A percentile compares a stretch with the other conserved stretches of the same genome.
Evolutionary conservation across 1,140 invertebrate species (phyloP).

Genomic region (Cardiocondyla obscurior): DNA sequence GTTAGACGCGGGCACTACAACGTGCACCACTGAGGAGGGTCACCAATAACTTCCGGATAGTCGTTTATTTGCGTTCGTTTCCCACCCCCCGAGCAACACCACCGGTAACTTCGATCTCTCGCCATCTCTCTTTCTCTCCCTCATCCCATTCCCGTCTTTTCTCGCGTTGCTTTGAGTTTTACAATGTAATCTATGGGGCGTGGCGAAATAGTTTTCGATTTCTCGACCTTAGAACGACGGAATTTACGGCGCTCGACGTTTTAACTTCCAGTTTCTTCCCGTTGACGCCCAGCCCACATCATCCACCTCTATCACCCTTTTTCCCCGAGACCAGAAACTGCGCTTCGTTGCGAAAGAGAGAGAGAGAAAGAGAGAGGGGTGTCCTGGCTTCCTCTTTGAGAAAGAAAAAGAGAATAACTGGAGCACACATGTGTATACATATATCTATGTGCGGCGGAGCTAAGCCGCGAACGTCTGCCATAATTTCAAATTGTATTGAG

Average conservation of each 20-base stretch:
- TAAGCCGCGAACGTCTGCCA: slow-evolving; percentile 35
- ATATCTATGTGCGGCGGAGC: background rate
- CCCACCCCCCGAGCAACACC: slow-evolving; percentile 6
- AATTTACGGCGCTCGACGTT: slow-evolving; percentile 72
- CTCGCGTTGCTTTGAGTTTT: slow-evolving; percentile 57
- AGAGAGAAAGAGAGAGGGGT: background rate
- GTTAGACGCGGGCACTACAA: slow-evolving; percentile 9
- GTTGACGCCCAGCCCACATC: background rate
- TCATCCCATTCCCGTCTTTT: background rate
- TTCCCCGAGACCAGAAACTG: no score
- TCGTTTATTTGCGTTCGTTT: slow-evolving; percentile 56
- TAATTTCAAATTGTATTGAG: slow-evolving; percentile 57
- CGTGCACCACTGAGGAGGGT: background rate
- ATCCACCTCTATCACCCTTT: slow-evolving; percentile 7
- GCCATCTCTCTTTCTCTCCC: background rate
- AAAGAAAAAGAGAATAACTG: slow-evolving; percentile 20
- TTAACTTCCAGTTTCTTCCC: slow-evolving; percentile 67
- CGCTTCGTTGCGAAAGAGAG: no score
- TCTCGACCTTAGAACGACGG: slow-evolving; percentile 64
- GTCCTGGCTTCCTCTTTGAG: slow-evolving; percentile 13
- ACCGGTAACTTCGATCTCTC: slow-evolving; percentile 28
- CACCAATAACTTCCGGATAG: slow-evolving; percentile 29
- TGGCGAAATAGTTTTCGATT: slow-evolving; percentile 79
- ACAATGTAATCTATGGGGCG: slow-evolving; percentile 77
- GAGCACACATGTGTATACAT: background rate